Percentiles rank a stretch among this genome's conserved stretches.
These are phyloP conservation scores for Onychomys torridus DNA, from an alignment of 2,797 vertebrate genomes.

Conservation along the genomic window DNA sequence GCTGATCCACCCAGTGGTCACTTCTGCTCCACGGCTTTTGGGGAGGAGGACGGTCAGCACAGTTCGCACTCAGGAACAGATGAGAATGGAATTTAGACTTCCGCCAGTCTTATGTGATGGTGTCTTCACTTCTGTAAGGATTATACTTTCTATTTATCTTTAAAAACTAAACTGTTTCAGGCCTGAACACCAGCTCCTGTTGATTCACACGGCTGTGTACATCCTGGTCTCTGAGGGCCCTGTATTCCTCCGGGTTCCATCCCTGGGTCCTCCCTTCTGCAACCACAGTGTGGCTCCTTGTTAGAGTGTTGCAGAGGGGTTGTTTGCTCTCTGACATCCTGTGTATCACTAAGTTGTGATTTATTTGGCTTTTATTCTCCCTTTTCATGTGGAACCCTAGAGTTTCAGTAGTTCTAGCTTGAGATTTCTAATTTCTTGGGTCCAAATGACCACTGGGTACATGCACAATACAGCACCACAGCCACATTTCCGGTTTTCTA, in stretches of 20 bases:
- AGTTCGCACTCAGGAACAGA: no score
- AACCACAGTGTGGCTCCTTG: neutral
- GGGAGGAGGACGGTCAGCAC: neutral
- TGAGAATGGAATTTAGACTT: neutral
- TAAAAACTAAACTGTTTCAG: neutral
- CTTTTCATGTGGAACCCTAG: rapidly evolving
- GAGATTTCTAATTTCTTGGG: neutral
- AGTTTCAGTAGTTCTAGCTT: neutral
- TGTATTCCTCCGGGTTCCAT: neutral
- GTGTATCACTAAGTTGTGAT: neutral
- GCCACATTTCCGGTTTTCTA: neutral
- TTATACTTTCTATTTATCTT: neutral
- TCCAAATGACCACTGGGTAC: neutral
- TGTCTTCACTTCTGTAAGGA: neutral
- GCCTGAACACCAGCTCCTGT: neutral
- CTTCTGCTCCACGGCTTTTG: neutral
- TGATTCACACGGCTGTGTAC: rapidly evolving
- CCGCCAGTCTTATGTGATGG: neutral
- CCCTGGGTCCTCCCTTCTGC: neutral
- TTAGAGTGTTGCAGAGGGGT: no score
- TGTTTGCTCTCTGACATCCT: rapidly evolving
- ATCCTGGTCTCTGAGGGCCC: neutral
- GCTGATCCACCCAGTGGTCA: no score
- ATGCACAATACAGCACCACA: neutral
- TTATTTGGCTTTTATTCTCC: no score